Base-by-base conservation (phyloP, 2,113 vertebrate species). In the Paratilapia polleni region DNA sequence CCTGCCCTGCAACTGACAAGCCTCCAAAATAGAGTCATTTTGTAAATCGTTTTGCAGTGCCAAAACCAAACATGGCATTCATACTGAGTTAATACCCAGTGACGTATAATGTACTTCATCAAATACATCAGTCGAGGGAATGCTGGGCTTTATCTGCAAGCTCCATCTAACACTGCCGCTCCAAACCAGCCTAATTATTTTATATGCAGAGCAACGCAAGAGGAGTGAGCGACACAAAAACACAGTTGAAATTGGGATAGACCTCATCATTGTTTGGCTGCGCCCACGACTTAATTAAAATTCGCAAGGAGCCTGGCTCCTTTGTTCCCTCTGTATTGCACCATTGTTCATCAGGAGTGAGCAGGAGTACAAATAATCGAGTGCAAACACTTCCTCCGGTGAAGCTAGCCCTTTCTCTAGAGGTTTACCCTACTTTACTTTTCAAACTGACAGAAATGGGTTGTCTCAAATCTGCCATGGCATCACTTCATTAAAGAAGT, bases 401-500 rank as follows among this genome's bases (percentile, higher is more conserved):
- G 88, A 87, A 93, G 94, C 88, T 87, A 89, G 92, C 87, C 91
- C 92, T 85, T 92, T 82, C 93, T 95, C 94, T 86, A 81, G 94
- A 95, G 95, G 89, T 94, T 96, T 93, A 95, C 83, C 94, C 93
- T 94, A 95, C 94, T 95, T 96, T 95, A 94, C 94, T 94, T 94
- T 91, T 92, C 91, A 94, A 93, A 95, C 94, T 96, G 95, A 96
- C 95, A 96, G 94, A 96, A 96, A 95, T 96, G 94, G 95, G 95
- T 95, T 96, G 94, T 95, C 92, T 95, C 91, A 94, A 93, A 94
- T 94, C 88, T 94, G 82, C 93, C 93, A 93, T 83, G 41, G 89
- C 92, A 91, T 90, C 68, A 78, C 93, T 95, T 95, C 94, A 94
- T 94, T 95, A 95, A 92, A 94, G 88, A 89, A 93, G 89, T 94